Conservation (phyloP, 2,888 invertebrate genomes). For the Cephus nigrinus region DNA sequence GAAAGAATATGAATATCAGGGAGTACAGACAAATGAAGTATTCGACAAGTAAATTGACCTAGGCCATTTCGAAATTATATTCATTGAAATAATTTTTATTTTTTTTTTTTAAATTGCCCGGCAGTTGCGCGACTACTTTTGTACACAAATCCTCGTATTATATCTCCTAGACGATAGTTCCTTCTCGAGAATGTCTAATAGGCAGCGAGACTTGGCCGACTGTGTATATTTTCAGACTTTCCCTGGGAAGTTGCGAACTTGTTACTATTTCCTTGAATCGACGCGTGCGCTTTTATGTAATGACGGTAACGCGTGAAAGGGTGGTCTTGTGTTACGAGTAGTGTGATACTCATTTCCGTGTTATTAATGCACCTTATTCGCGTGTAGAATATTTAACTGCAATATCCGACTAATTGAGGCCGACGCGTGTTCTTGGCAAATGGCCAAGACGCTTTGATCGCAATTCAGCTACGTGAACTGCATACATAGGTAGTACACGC, state of each 20-base stretch:
- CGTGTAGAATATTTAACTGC: slow-evolving; percentile 43
- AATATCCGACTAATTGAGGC: slow-evolving; percentile 57
- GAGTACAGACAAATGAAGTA: background rate
- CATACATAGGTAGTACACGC: slow-evolving; percentile 16
- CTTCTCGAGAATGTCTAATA: background rate
- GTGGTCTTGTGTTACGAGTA: background rate
- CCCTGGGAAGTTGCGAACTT: slow-evolving; percentile 5
- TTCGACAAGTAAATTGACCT: background rate
- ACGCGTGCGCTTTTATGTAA: background rate
- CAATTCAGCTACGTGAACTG: slow-evolving; percentile 10
- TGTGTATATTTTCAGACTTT: slow-evolving; percentile 8
- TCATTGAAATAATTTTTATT: background rate
- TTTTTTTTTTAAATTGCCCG: background rate
- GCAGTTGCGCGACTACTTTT: background rate
- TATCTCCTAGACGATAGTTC: background rate
- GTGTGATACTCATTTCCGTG: slow-evolving; percentile 9
- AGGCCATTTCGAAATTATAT: background rate
- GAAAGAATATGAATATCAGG: background rate
- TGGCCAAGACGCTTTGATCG: slow-evolving; percentile 53
- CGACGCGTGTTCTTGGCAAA: slow-evolving; percentile 46
- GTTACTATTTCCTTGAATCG: background rate
- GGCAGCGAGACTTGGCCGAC: slow-evolving; percentile 4
- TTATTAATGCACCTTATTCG: slow-evolving; percentile 38
- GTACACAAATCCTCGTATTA: background rate
- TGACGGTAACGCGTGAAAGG: background rate